Evolutionary conservation across 2,888 invertebrate species (phyloP), one percentile per base, ranked within the genome.

Genomic region (Tinea trinotella): DNA sequence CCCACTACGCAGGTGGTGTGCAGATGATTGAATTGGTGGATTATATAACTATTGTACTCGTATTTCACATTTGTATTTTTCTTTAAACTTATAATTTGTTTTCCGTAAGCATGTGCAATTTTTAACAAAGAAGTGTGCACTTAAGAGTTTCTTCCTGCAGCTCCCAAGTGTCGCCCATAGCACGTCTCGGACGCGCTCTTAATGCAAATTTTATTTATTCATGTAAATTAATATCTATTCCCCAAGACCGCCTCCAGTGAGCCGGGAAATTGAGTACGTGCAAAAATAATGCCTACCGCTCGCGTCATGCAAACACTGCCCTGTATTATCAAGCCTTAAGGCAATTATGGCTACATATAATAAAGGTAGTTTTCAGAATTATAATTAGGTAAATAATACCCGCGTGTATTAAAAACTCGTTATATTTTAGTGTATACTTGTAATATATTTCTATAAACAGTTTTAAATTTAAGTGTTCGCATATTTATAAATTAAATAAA

Each of bases 131-230:
- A 17, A 19, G 19, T 15, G 10, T 17, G 17, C 17, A 19, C 18
- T 19, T 17, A 19, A 5, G 2, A 46, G 19, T 19, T 19, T 46
- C 2, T 19, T 19, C 18, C 19, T 46, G 17, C 46, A 19, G 18
- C 50, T 22, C 18, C n/a, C 10, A 17, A 44, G 49, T 54, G 55
- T 57, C 56, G 55, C 52, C 52, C 19, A 34, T 34, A 55, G 52
- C 55, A 56, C 65, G 64, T 68, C 71, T 70, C 59, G 70, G 71
- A 74, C 78, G 24, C 48, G 81, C 78, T 77, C 64, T 73, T 78
- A 80, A 84, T 84, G 84, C 81, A 83, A 85, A 85, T 85, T 84
- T 81, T 82, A 84, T 85, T 84, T 84, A 84, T 83, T 82, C 82
- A 85, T 85, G 85, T 83, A 85, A 84, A 84, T 85, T 84, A 85